phyloP scores from a whole-genome alignment of 2,888 invertebrate species.

The Eupithecia vulgata region DNA sequence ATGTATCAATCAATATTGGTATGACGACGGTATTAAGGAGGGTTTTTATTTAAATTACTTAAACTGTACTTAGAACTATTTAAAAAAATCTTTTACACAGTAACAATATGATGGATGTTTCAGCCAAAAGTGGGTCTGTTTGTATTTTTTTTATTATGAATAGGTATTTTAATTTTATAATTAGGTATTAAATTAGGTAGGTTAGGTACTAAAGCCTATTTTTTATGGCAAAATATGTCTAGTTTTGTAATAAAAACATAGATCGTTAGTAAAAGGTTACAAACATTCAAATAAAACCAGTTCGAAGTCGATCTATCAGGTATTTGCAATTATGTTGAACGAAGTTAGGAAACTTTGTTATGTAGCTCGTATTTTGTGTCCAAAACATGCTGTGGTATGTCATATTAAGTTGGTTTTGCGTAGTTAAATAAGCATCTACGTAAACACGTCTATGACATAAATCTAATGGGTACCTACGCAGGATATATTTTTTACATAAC shows the following conservation, averaged over 20 bases:
- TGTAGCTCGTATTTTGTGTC: background rate
- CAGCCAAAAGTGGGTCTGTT: too few relatives aligned
- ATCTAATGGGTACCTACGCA: too few relatives aligned
- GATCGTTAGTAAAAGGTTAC: background rate
- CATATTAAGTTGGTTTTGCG: too few relatives aligned
- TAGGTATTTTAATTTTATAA: too few relatives aligned
- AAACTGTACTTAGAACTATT: background rate
- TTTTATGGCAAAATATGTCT: background rate
- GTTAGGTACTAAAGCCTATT: too few relatives aligned
- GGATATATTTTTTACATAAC: too few relatives aligned
- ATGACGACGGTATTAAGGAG: background rate
- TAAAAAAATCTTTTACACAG: too few relatives aligned
- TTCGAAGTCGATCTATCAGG: background rate
- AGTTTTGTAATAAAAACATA: background rate
- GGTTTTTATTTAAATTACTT: background rate
- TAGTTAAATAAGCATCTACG: too few relatives aligned
- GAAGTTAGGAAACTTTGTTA: constrained; percentile 20
- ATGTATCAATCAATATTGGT: background rate
- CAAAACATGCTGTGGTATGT: background rate
- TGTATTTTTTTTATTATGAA: too few relatives aligned
- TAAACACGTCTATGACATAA: too few relatives aligned
- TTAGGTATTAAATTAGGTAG: too few relatives aligned
- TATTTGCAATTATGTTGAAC: constrained; percentile 22
- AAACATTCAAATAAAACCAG: constrained; percentile 9
- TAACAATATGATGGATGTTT: too few relatives aligned